phyloP scores from a whole-genome alignment of 2,797 vertebrate species.

The Etheostoma nigrum region DNA sequence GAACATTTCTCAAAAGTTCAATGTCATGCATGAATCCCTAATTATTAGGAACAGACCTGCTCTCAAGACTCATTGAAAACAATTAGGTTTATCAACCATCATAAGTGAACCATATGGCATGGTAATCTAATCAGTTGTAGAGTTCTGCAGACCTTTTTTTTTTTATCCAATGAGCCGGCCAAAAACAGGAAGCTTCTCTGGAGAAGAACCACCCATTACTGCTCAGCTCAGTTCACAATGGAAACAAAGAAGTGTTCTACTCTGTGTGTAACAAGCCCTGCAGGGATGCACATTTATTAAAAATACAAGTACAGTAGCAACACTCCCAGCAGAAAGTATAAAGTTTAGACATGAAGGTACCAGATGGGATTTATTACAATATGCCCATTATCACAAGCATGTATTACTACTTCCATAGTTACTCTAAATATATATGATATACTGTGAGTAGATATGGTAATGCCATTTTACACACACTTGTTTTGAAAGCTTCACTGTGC shows the following conservation, averaged over 20 bases:
- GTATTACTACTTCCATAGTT: background rate
- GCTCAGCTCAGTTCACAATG: slow-evolving; percentile 35
- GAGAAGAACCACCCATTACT: slow-evolving; percentile 45
- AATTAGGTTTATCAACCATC: slow-evolving; percentile 43
- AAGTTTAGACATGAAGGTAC: slow-evolving; percentile 1
- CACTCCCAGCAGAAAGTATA: background rate
- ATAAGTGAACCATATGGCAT: slow-evolving; percentile 62
- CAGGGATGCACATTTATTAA: background rate
- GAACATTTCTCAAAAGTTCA: slow-evolving; percentile 17
- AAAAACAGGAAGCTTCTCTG: slow-evolving; percentile 69
- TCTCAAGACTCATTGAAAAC: slow-evolving; percentile 38
- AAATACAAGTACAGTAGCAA: slow-evolving; percentile 13
- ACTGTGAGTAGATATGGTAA: background rate
- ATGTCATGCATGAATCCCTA: slow-evolving; percentile 8
- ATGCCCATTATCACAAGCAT: background rate
- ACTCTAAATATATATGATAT: background rate
- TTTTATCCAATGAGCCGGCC: slow-evolving; percentile 17
- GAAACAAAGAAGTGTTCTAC: slow-evolving; percentile 45
- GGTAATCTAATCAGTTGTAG: slow-evolving; percentile 72
- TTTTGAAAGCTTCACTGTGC: background rate
- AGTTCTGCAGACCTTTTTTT: slow-evolving; percentile 47
- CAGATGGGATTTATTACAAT: background rate
- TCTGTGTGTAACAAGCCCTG: slow-evolving; percentile 33
- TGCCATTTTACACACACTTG: slow-evolving; percentile 7
- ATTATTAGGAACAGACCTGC: slow-evolving; percentile 31